Evolutionary conservation across 1,140 invertebrate genomes (phyloP).

Genomic region (Coelopa frigida): DNA sequence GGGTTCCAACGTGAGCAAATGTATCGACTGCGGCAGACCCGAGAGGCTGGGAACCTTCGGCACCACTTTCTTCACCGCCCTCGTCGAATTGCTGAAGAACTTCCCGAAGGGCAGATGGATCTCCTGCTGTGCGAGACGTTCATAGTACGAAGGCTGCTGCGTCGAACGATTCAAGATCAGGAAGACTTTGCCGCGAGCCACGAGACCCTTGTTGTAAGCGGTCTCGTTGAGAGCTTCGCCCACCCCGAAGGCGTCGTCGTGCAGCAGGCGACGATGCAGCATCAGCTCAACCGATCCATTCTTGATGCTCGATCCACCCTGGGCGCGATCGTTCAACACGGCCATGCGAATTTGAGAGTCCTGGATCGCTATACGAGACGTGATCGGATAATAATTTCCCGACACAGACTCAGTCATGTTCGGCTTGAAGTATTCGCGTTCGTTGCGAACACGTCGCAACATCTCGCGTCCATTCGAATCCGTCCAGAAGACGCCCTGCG

Average conservation of each 20-base stretch:
- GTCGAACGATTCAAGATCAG: slow-evolving; percentile 48
- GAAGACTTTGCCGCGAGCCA: slow-evolving; percentile 71
- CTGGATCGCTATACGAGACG: slow-evolving; percentile 66
- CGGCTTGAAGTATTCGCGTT: slow-evolving; percentile 62
- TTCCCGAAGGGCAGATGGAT: slow-evolving; percentile 34
- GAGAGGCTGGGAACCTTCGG: slow-evolving; percentile 38
- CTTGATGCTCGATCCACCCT: slow-evolving; percentile 77
- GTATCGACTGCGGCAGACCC: slow-evolving; percentile 66
- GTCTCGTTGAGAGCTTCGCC: slow-evolving; percentile 87
- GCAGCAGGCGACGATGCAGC: slow-evolving; percentile 77
- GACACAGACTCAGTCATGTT: slow-evolving; percentile 58
- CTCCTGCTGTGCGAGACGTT: slow-evolving; percentile 28
- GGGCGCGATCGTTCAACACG: slow-evolving; percentile 75
- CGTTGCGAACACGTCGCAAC: slow-evolving; percentile 64
- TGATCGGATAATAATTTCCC: slow-evolving; percentile 92
- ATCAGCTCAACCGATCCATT: slow-evolving; percentile 73
- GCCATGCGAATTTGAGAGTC: slow-evolving; percentile 49
- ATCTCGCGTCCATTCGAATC: slow-evolving; percentile 89
- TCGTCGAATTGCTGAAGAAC: slow-evolving; percentile 30
- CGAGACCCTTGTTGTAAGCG: slow-evolving; percentile 65
- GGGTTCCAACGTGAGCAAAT: slow-evolving; percentile 81
- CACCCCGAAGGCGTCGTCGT: slow-evolving; percentile 92
- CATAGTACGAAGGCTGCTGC: slow-evolving; percentile 40
- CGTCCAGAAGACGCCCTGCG: slow-evolving; percentile 73
- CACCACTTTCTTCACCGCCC: slow-evolving; percentile 9